These are phyloP conservation scores for Hyperoplus immaculatus DNA, from an alignment of 2,797 vertebrate species.

Conservation along the genomic window DNA sequence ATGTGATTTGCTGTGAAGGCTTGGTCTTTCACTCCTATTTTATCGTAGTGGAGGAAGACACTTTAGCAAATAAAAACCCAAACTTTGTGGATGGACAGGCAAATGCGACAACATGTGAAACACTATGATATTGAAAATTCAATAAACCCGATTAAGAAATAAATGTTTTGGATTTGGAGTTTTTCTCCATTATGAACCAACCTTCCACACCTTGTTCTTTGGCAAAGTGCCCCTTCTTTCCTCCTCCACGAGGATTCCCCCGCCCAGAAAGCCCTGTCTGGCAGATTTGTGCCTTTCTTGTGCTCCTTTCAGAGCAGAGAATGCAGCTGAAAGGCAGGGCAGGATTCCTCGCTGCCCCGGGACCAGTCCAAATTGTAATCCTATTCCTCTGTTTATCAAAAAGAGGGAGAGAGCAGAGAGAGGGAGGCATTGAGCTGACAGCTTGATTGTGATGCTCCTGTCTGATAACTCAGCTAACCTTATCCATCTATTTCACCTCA, in stretches of 20 bases:
- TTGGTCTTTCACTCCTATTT: neutral
- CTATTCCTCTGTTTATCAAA: slow-evolving; percentile 92
- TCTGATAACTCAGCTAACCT: slow-evolving; percentile 90
- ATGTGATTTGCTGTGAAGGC: no score
- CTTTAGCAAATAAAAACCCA: neutral
- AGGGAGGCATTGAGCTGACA: slow-evolving; percentile 84
- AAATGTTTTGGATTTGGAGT: neutral
- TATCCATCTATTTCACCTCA: slow-evolving; percentile 90
- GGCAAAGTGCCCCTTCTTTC: slow-evolving; percentile 45
- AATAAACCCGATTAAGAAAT: neutral
- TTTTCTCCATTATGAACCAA: slow-evolving; percentile 14
- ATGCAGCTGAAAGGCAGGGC: slow-evolving; percentile 82
- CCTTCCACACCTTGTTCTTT: slow-evolving; percentile 51
- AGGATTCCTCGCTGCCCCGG: slow-evolving; percentile 81
- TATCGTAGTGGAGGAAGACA: neutral
- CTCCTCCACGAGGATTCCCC: slow-evolving; percentile 56
- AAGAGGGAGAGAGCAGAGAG: slow-evolving; percentile 82
- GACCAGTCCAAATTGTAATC: slow-evolving; percentile 90
- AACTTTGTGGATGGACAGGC: no score
- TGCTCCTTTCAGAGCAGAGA: slow-evolving; percentile 80
- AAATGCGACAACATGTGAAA: neutral
- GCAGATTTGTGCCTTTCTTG: slow-evolving; percentile 82
- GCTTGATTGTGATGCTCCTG: slow-evolving; percentile 91
- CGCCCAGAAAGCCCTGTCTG: slow-evolving; percentile 67
- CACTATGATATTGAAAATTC: slow-evolving; percentile 14